These are phyloP conservation scores for Zhuqinia jingwanae DNA, from an alignment of 2,888 invertebrate genomes.

Conservation along the genomic window DNA sequence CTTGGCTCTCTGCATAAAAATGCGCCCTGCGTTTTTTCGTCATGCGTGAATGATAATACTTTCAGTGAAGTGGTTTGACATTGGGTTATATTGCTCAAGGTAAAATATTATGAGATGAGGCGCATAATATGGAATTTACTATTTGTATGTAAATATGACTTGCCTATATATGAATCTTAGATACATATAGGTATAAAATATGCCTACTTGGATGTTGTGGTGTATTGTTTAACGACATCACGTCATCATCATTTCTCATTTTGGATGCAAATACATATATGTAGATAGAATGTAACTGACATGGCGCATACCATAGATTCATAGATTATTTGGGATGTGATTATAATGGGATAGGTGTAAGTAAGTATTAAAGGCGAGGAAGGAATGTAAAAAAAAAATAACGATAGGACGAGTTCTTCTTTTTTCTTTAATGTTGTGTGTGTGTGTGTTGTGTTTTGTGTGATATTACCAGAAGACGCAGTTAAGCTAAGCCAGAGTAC, in stretches of 20 bases:
- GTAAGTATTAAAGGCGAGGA: not conserved
- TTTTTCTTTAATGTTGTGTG: not conserved
- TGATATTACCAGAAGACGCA: not conserved
- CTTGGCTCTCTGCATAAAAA: not conserved
- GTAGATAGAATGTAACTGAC: no score
- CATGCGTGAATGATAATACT: conserved; percentile 15
- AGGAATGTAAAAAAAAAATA: conserved; percentile 1
- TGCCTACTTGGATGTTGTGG: not conserved
- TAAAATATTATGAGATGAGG: conserved; percentile 10
- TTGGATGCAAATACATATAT: no score
- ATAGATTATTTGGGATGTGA: no score
- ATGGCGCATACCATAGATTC: no score
- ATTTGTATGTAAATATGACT: no score
- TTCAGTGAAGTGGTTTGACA: conserved; percentile 46
- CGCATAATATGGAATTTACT: no score
- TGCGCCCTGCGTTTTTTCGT: not conserved
- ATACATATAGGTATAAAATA: not conserved
- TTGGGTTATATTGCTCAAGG: conserved; percentile 59
- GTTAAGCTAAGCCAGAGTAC: no score
- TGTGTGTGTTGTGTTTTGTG: not conserved
- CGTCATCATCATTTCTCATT: no score
- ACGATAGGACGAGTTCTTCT: not conserved
- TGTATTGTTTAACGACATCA: not conserved
- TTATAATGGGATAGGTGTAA: no score
- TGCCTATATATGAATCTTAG: not conserved